A percentile compares a stretch with the other conserved stretches of the same genome.
Evolutionary conservation across 2,888 invertebrate species (phyloP).

Genomic region (Leucophora obtusa): DNA sequence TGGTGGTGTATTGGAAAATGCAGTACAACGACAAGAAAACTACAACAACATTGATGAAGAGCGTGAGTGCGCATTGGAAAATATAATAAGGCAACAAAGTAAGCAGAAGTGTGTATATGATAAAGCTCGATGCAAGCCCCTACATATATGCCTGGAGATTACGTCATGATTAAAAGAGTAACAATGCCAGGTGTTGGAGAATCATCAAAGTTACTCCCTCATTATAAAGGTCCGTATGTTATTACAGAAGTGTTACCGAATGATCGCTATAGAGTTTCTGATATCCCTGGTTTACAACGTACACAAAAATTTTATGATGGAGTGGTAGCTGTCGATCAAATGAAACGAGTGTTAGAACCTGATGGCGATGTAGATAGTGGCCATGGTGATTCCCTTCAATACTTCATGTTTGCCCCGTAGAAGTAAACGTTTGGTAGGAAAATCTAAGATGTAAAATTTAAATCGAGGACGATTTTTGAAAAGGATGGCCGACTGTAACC

Average conservation of each 20-base stretch:
- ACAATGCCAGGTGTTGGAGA: constrained; percentile 11
- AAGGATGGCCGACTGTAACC: not conserved
- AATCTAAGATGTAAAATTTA: not conserved
- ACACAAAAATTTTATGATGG: constrained; percentile 23
- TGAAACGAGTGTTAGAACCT: constrained; percentile 11
- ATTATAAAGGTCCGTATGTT: constrained; percentile 65
- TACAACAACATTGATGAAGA: constrained; percentile 19
- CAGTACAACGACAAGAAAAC: not conserved
- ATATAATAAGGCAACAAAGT: constrained; percentile 16
- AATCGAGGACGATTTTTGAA: not conserved
- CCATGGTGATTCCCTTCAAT: not conserved
- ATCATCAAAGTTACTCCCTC: constrained; percentile 66
- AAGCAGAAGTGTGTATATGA: constrained; percentile 47
- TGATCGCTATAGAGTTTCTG: constrained; percentile 40
- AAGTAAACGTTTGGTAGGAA: not conserved
- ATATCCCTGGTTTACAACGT: constrained; percentile 11
- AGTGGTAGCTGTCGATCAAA: constrained; percentile 20
- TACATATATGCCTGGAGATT: constrained; percentile 62
- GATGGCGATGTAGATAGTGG: not conserved
- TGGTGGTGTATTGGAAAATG: constrained; percentile 27
- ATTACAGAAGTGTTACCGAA: constrained; percentile 56
- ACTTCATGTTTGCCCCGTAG: not conserved
- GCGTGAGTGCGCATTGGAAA: constrained; percentile 4
- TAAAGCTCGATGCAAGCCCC: constrained; percentile 28
- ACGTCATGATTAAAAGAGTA: constrained; percentile 67